Evolutionary conservation across 2,888 invertebrate species (phyloP), one percentile per base, ranked within the genome.

Genomic region (Diarsia rubi): DNA sequence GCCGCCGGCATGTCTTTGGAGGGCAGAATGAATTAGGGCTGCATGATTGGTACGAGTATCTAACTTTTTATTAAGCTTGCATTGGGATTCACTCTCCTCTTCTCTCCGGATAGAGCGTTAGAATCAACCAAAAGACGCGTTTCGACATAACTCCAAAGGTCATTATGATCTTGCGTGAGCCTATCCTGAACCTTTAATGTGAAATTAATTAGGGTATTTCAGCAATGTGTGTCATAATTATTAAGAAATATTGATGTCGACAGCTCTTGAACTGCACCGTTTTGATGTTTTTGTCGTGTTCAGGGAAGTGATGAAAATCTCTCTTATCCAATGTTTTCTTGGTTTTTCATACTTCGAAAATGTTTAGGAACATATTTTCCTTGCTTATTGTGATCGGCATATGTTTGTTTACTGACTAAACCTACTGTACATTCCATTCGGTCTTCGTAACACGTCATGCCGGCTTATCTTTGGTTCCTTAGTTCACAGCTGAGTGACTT

Each of bases 401-500:
- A 42, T 63, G 27, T 9, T 24, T 54, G 21, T 67, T 57, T 72
- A 72, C 0, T 44, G 2, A 9, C 31, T 44, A 71, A 65, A 78
- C 72, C 75, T 79, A 82, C 74, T 72, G 79, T 42, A 14, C 5
- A 37, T 69, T 59, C 27, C 37, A 37, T 37, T n/a, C n/a, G 31
- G 21, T 57, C 14, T 44, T 24, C 42, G 12, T n/a, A 16, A 72
- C 24, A 67, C 47, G 76, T 63, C 77, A 79, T 19, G 49, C 49
- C 66, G 47, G 52, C 69, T 75, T 81, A 81, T 84, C 79, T 77
- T 27, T 71, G 64, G 64, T 57, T 68, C 69, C 57, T 77, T 67
- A 75, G 68, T 78, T 84, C 70, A 84, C 84, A 75, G 77, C 66
- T 77, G 65, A 82, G 72, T 16, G 70, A 74, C 45, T 75, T 82